Evolutionary conservation across 2,113 vertebrate genomes (phyloP), one percentile per base, ranked within the genome.

Genomic region (Dicaeum eximium): DNA sequence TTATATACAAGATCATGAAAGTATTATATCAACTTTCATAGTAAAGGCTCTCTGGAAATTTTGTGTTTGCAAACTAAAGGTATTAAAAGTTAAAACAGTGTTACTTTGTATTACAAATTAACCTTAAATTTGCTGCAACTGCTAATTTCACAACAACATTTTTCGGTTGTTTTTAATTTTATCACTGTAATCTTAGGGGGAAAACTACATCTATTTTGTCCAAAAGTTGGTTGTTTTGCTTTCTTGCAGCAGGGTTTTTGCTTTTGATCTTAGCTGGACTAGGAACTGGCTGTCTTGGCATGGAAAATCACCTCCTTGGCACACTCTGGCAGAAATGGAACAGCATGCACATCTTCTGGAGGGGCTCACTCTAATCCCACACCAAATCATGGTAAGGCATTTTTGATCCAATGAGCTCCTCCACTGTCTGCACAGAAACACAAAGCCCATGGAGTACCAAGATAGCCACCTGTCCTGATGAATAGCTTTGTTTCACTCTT

Each of bases 1-100:
- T 97, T 97, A 91, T 35, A 19, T 80, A 77, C 79, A 95, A 95
- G 70, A 75, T 47, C 74, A 84, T 56, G 15, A 28, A 95, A 90
- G 42, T 58, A 61, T 85, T 96, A 44, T 86, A 80, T 80, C 86
- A 78, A 60, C 51, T 93, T 94, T 72, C 72, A 74, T 67, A 92
- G 92, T 94, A 96, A 91, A 95, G 51, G 30, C 64, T 95, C 64
- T 88, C 61, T 87, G 95, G 50, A 54, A 95, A 80, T 95, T 93
- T 87, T 83, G 31, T 74, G 93, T 67, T 84, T 94, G 71, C 57
- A 96, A 93, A 92, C 66, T 86, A 87, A 95, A 96, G 70, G 47
- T 79, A 86, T 79, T 95, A 48, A 73, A 90, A 94, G 71, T 90
- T 89, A 60, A n/a, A 81, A 95, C 58, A 60, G 73, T 77, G 22